Percentiles rank a stretch among this genome's conserved stretches.
Evolutionary conservation across 2,888 invertebrate genomes (phyloP).

Genomic region (Pandemis cinnamomeana): DNA sequence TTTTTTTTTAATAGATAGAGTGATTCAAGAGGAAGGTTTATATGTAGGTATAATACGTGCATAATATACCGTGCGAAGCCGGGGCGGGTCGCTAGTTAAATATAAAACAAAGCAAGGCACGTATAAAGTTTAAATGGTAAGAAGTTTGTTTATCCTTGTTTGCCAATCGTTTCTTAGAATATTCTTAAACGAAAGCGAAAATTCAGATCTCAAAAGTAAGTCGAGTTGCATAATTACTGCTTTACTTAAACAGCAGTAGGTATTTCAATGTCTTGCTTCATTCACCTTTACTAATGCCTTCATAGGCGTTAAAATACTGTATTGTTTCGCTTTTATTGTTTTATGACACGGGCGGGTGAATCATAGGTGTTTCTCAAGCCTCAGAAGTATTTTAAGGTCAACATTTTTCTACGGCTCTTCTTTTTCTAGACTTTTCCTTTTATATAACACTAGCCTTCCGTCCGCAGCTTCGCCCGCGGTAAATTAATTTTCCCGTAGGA

Average conservation of each 20-base stretch:
- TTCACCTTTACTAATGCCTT: not conserved
- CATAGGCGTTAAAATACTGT: conserved; percentile 10
- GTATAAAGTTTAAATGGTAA: too few species aligned
- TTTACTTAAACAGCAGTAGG: not conserved
- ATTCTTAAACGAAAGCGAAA: not conserved
- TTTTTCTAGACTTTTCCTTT: not conserved
- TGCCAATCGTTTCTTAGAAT: too few species aligned
- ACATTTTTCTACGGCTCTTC: not conserved
- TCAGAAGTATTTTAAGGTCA: conserved; percentile 31
- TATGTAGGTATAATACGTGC: too few species aligned
- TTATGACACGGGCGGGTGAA: conserved; percentile 40
- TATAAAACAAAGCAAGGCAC: too few species aligned
- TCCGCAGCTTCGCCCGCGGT: too few species aligned
- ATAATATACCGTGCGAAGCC: too few species aligned
- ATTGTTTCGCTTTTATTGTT: conserved; percentile 37
- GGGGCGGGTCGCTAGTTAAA: too few species aligned
- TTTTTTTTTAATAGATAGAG: too few species aligned
- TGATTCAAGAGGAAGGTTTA: too few species aligned
- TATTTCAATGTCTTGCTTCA: not conserved
- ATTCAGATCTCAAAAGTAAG: not conserved
- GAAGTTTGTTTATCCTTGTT: too few species aligned
- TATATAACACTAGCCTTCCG: too few species aligned
- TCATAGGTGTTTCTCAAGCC: conserved; percentile 37
- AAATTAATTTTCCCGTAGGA: too few species aligned
- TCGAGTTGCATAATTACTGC: not conserved